phyloP scores from a whole-genome alignment of 2,113 vertebrate species.

The Phocoena sinus region DNA sequence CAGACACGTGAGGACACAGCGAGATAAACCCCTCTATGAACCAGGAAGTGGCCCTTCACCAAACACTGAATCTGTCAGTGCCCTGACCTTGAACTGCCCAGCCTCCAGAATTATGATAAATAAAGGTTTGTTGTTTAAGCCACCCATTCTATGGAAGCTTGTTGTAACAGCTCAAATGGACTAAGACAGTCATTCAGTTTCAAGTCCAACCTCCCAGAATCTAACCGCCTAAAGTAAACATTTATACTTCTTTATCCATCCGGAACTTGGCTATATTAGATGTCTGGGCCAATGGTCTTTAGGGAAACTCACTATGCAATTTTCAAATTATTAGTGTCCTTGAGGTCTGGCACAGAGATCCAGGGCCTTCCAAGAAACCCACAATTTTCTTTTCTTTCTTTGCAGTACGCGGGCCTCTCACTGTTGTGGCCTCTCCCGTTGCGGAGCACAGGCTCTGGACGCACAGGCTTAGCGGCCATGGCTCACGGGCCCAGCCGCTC shows the following conservation, averaged over 20 bases:
- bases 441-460: too few relatives aligned
- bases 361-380: neutral
- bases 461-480: too few relatives aligned
- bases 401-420: too few relatives aligned
- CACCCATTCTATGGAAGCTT: neutral
- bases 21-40: neutral
- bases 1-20: neutral
- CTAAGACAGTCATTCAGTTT: neutral
- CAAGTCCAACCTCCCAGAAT: neutral
- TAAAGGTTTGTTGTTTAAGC: neutral
- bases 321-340: conserved; percentile 18
- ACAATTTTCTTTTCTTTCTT: neutral
- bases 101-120: neutral
- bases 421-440: too few relatives aligned
- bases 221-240: neutral
- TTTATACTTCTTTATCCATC: neutral
- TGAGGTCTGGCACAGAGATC: neutral
- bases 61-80: neutral
- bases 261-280: neutral
- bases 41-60: neutral
- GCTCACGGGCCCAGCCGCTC: too few relatives aligned
- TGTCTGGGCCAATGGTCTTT: neutral
- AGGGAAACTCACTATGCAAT: neutral
- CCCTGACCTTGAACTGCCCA: neutral
- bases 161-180: neutral